These are phyloP conservation scores for Thamnophis elegans DNA, from an alignment of 2,797 vertebrate species.

Conservation along the genomic window DNA sequence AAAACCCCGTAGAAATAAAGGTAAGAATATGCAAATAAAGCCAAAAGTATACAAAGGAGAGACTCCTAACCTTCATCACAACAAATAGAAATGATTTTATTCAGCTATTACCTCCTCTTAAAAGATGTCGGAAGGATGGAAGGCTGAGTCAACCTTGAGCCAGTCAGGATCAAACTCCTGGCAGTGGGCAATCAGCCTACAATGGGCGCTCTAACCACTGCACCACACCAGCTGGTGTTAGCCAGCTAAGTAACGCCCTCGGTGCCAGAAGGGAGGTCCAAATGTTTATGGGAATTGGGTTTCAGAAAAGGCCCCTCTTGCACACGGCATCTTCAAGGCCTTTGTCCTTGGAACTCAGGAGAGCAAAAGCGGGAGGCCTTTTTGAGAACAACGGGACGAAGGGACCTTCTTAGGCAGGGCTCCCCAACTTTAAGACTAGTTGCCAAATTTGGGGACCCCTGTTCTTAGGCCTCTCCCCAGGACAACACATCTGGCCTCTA, in stretches of 20 bases:
- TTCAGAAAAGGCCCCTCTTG: neutral
- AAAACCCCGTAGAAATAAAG: neutral
- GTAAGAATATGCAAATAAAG: neutral
- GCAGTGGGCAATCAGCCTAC: no score
- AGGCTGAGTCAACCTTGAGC: neutral
- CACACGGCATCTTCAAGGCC: accelerated
- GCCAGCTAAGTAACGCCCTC: neutral
- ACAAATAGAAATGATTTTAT: neutral
- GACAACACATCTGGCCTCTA: neutral
- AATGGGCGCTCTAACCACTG: no score
- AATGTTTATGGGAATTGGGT: neutral
- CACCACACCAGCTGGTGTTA: accelerated
- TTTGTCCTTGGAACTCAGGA: neutral
- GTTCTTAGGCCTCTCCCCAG: neutral
- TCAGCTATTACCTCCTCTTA: neutral
- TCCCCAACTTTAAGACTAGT: no score
- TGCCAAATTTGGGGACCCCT: no score
- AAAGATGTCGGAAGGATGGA: neutral
- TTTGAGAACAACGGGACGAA: neutral
- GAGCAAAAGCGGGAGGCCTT: neutral
- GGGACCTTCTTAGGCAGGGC: neutral
- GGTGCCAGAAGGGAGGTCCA: neutral
- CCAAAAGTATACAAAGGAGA: neutral
- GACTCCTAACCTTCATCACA: neutral
- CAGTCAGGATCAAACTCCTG: neutral